Evolutionary conservation across 2,888 invertebrate genomes (phyloP), one percentile per base, ranked within the genome.

Genomic region (Caenorhabditis drosophilae): DNA sequence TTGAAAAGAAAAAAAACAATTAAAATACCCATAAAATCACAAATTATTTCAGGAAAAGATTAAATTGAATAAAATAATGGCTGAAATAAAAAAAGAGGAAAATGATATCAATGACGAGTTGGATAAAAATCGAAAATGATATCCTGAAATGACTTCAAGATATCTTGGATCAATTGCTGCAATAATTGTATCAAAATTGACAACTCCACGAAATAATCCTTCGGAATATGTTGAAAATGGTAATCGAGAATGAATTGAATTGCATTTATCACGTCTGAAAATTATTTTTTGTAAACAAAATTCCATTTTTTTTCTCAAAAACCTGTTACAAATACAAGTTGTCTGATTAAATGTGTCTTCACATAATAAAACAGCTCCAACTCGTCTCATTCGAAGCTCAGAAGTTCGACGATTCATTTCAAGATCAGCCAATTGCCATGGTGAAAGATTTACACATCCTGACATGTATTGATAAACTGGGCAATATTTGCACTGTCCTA

Each of bases 401-500:
- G 56, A 51, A 16, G 54, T 40, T 27, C 70, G 40, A 9, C 72
- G 66, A 36, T 72, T 72, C 36, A 73, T 70, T 62, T 76, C 70
- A 18, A 76, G 31, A 50, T 76, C 74, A 22, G 66, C 60, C 15
- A 73, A 27, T 45, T 77, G 76, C 76, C 76, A 77, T 15, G 70
- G 70, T 18, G 73, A 59, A 6, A 77, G 62, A 15, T 70, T 60
- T 27, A 77, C 67, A 49, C 76, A 77, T 34, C 76, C 76, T 1
- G 73, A 69, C 71, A 75, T 71, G 63, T 71, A 77, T 42, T 77
- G 76, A 46, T 77, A 77, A 31, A 77, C 72, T n/a, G 76, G 76
- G 60, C 75, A 75, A 67, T 77, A 75, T 53, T 77, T 77, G 59
- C 75, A 77, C 67, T 77, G 76, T 26, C 75, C 76, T 77, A 53